These are phyloP conservation scores for Chymomyza procnemis DNA, from an alignment of 2,888 invertebrate genomes.

Conservation along the genomic window DNA sequence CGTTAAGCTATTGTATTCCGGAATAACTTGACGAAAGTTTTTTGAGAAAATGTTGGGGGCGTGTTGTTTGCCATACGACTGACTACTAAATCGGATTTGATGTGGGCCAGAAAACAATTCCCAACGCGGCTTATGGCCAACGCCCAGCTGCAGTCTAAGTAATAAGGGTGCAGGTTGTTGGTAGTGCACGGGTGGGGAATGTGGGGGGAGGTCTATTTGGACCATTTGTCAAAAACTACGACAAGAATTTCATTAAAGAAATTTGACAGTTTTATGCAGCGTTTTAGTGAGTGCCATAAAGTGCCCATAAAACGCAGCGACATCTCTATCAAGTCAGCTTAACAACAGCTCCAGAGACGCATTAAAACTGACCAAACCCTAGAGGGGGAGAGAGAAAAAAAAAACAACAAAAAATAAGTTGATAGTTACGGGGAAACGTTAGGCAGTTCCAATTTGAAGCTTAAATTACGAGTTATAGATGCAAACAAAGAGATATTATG, in stretches of 20 bases:
- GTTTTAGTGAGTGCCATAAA: conserved; percentile 25
- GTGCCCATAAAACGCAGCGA: conserved; percentile 31
- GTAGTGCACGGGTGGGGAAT: too few species aligned
- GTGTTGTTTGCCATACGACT: background rate
- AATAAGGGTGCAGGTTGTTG: background rate
- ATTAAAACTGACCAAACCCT: too few species aligned
- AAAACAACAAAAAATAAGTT: too few species aligned
- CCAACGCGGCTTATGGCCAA: background rate
- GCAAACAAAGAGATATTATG: conserved; percentile 12
- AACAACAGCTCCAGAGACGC: too few species aligned
- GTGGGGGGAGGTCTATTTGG: background rate
- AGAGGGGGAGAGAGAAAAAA: too few species aligned
- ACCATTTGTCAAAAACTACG: conserved; percentile 43
- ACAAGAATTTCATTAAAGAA: conserved; percentile 30
- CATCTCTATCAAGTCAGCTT: conserved; percentile 22
- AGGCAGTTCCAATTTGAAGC: background rate
- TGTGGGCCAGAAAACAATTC: background rate
- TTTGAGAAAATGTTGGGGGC: background rate
- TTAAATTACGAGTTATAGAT: background rate
- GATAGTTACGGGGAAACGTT: background rate
- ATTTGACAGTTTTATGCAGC: conserved; percentile 53
- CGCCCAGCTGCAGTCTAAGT: background rate
- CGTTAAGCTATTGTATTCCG: background rate
- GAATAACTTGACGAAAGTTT: background rate
- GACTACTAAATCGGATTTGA: background rate